A percentile compares a stretch with the other conserved stretches of the same genome.
Conservation (phyloP, 2,888 invertebrate species). For the Galerucella nymphaeae region DNA sequence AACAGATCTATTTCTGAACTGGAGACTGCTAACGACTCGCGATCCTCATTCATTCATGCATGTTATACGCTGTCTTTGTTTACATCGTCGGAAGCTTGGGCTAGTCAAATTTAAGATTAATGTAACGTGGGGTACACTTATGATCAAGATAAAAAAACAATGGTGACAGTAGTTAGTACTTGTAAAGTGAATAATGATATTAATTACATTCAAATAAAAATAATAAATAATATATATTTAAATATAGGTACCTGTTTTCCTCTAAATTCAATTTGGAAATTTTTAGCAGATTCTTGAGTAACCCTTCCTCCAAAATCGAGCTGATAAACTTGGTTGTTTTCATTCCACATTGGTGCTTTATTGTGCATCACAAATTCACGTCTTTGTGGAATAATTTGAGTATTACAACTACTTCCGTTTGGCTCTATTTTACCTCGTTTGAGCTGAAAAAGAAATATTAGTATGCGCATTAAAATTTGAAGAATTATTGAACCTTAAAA, state of each 20-base stretch:
- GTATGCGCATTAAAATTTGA: background rate
- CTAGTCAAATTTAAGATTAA: too few relatives aligned
- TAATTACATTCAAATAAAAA: too few relatives aligned
- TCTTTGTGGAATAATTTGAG: conserved; percentile 67
- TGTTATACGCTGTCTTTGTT: too few relatives aligned
- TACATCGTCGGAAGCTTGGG: too few relatives aligned
- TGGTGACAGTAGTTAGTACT: too few relatives aligned
- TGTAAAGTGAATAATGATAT: too few relatives aligned
- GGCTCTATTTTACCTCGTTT: conserved; percentile 77
- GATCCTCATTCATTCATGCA: too few relatives aligned
- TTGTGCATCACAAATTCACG: conserved; percentile 96
- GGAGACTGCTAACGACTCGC: too few relatives aligned
- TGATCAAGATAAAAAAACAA: too few relatives aligned
- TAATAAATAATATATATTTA: too few relatives aligned
- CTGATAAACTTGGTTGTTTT: conserved; percentile 98
- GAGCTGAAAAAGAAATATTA: conserved; percentile 66
- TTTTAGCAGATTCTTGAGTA: conserved; percentile 99
- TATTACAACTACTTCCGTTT: conserved; percentile 64
- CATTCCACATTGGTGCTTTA: conserved; percentile 93
- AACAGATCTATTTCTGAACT: too few relatives aligned
- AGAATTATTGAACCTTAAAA: background rate
- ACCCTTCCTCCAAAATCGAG: conserved; percentile 98
- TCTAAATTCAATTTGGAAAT: conserved; percentile 98
- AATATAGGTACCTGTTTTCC: conserved; percentile 90
- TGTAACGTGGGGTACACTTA: too few relatives aligned